phyloP scores from a whole-genome alignment of 2,797 vertebrate species.

The Gallinago solitaria region DNA sequence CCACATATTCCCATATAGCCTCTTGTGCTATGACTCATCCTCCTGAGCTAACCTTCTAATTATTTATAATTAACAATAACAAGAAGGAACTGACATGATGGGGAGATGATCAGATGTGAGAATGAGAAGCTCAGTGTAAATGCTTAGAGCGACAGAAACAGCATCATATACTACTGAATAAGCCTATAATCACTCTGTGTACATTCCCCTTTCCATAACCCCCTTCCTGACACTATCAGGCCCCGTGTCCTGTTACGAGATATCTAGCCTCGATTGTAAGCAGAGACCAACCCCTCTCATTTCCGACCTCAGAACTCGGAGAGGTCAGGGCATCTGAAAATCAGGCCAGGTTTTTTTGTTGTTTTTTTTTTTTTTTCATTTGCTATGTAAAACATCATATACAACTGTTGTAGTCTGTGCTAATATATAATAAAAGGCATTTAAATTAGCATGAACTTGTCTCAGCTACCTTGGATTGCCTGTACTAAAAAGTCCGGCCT shows the following conservation, averaged over 20 bases:
- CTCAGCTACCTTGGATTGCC: neutral
- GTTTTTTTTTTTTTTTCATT: neutral
- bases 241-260: neutral
- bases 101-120: neutral
- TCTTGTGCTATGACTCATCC: neutral
- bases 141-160: conserved; percentile 25
- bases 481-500: neutral
- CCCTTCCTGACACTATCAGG: neutral
- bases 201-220: neutral
- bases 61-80: conserved; percentile 52
- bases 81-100: conserved; percentile 14
- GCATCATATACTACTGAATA: neutral
- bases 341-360: neutral
- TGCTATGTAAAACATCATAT: neutral
- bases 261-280: neutral
- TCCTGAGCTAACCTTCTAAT: conserved; percentile 31
- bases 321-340: neutral
- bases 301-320: neutral
- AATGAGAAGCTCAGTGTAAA: neutral
- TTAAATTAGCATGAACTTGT: neutral
- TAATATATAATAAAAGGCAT: neutral
- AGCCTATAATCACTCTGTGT: neutral
- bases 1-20: neutral
- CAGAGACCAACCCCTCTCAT: neutral
- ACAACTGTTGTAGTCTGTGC: neutral